phyloP scores from a whole-genome alignment of 2,888 invertebrate genomes.

The Sminthurinus aureus region DNA sequence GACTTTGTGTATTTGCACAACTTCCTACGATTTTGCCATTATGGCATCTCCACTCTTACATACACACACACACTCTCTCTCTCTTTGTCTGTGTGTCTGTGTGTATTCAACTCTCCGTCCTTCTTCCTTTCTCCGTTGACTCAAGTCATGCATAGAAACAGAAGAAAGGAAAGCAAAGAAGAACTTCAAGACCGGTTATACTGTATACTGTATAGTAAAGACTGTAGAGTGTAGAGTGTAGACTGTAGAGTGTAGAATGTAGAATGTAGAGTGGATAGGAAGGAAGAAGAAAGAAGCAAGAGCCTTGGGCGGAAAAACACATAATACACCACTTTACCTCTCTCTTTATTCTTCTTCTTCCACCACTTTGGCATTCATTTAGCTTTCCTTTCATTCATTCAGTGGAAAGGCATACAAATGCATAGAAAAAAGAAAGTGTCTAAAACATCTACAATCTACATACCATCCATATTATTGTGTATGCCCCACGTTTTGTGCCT shows the following conservation, averaged over 20 bases:
- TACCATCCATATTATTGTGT: too few relatives aligned
- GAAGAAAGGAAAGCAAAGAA: background rate
- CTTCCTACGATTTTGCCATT: constrained; percentile 41
- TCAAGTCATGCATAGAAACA: background rate
- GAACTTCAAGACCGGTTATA: background rate
- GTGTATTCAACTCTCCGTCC: constrained; percentile 25
- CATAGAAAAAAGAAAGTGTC: background rate
- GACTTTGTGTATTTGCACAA: constrained; percentile 48
- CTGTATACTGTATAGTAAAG: too few relatives aligned
- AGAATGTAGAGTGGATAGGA: too few relatives aligned
- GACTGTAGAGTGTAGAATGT: too few relatives aligned
- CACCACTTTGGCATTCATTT: constrained; percentile 50
- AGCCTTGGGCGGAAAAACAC: constrained; percentile 49
- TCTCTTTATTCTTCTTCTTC: constrained; percentile 18
- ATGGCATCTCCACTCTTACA: background rate
- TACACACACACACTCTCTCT: constrained; percentile 20
- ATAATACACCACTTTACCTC: constrained; percentile 49
- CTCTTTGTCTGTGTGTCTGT: too few relatives aligned
- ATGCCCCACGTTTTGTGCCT: too few relatives aligned
- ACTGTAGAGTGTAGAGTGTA: too few relatives aligned
- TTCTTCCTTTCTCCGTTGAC: constrained; percentile 12
- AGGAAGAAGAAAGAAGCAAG: constrained; percentile 30
- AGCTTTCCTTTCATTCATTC: constrained; percentile 17
- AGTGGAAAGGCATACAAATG: background rate
- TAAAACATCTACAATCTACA: background rate